Base-by-base conservation (phyloP, 1,140 invertebrate genomes). In the Epicauta chinensis region DNA sequence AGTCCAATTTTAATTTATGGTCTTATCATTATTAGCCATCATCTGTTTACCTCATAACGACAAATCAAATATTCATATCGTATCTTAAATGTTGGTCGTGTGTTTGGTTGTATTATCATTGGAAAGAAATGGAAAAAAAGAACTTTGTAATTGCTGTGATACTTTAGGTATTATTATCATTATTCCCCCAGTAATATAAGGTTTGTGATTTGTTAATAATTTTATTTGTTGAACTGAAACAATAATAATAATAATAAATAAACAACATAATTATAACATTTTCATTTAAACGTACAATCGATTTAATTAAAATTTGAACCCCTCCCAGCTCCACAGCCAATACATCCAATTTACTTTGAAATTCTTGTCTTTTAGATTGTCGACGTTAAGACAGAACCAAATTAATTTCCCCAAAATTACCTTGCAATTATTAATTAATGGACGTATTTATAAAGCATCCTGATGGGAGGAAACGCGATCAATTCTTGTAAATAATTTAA, bases 101-200 rank as follows among this genome's bases (percentile, higher is more conserved):
- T 43, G 14, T 32, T 46, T 48, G 38, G 31, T 48, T 41, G 45
- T 39, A 38, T 43, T 48, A 36, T 55, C 4, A 32, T 35, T 55
- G n/a, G 23, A 48, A 37, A 13, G 23, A 23, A n/a, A 16, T 6
- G 23, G n/a, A 49, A 55, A 50, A 31, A 43, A 46, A 49, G 40
- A 53, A 53, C 51, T 53, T 55, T 55, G 46, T 55, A 49, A 55
- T 55, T 55, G 47, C 53, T 55, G 53, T 55, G 53, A 55, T 55
- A 55, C 38, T 43, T 55, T 35, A 50, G 11, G 32, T 55, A 55
- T 50, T 55, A 55, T 55, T 45, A 55, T 55, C 35, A 55, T 43
- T 43, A 49, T 38, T 49, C 46, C 39, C 47, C 47, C 10, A 10
- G 39, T 50, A 50, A 49, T 50, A 44, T 55, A 50, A 49, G 47